phyloP scores from a whole-genome alignment of 2,113 vertebrate species.

The Corvus moneduloides region DNA sequence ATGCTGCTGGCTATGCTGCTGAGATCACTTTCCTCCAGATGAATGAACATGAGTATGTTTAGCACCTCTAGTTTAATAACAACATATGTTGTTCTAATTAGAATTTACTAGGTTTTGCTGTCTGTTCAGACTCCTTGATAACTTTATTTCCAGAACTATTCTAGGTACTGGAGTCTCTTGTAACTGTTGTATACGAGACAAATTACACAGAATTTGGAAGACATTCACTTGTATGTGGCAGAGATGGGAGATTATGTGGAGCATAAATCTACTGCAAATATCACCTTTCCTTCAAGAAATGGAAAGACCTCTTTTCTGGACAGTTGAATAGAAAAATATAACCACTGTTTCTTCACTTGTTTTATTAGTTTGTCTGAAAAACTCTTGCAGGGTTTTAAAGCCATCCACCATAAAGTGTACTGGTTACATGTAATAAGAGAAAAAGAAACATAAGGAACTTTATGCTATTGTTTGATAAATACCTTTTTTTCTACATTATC shows the following conservation, averaged over 20 bases:
- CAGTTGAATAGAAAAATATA: background rate
- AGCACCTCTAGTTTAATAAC: background rate
- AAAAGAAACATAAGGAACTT: background rate
- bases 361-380: background rate
- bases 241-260: background rate
- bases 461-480: background rate
- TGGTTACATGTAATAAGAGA: background rate
- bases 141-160: background rate
- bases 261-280: background rate
- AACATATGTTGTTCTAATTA: background rate
- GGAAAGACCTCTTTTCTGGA: background rate
- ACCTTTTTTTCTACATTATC: background rate
- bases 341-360: background rate
- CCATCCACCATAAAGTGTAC: background rate
- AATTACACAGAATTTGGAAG: background rate
- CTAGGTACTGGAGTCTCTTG: background rate
- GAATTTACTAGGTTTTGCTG: background rate
- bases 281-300: background rate
- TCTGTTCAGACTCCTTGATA: background rate
- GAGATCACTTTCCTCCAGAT: background rate
- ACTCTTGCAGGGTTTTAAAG: background rate
- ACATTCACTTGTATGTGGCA: background rate
- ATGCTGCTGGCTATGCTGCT: background rate
- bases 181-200: background rate
- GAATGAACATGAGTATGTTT: background rate